Conservation (phyloP, 2,888 invertebrate species). For the Polylopha cassiicola region DNA sequence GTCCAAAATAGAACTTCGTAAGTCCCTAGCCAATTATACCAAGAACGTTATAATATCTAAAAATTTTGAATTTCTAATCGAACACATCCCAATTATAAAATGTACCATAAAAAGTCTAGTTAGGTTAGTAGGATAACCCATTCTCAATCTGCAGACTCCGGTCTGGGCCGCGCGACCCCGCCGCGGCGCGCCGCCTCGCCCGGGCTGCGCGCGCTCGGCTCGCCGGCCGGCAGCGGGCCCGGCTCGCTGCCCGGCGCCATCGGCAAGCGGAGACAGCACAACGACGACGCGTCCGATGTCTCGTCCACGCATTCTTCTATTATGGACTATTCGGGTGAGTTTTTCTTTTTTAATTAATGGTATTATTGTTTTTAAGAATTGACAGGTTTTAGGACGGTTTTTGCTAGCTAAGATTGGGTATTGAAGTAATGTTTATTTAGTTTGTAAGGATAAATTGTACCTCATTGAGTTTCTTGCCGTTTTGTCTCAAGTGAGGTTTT, state of each 20-base stretch:
- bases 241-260: constrained; percentile 90
- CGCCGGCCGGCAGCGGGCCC: constrained; percentile 79
- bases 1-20: too few species aligned
- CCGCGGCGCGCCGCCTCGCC: constrained; percentile 92
- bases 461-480: too few species aligned
- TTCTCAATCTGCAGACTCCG: constrained; percentile 82
- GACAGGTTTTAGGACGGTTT: neutral
- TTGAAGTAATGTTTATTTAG: too few species aligned
- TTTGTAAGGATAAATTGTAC: too few species aligned
- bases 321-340: constrained; percentile 90
- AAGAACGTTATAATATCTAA: too few species aligned
- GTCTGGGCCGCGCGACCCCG: constrained; percentile 91
- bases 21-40: too few species aligned
- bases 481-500: too few species aligned
- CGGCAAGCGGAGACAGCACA: constrained; percentile 83
- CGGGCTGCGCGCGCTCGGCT: constrained; percentile 88
- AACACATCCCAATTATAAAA: too few species aligned
- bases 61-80: too few species aligned
- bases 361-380: neutral
- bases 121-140: too few species aligned
- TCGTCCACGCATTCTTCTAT: constrained; percentile 90
- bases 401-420: neutral
- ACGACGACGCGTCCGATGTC: constrained; percentile 92
- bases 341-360: neutral
- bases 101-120: too few species aligned